Evolutionary conservation across 2,888 invertebrate genomes (phyloP), one percentile per base, ranked within the genome.

Genomic region (Sclerodermus sp.): DNA sequence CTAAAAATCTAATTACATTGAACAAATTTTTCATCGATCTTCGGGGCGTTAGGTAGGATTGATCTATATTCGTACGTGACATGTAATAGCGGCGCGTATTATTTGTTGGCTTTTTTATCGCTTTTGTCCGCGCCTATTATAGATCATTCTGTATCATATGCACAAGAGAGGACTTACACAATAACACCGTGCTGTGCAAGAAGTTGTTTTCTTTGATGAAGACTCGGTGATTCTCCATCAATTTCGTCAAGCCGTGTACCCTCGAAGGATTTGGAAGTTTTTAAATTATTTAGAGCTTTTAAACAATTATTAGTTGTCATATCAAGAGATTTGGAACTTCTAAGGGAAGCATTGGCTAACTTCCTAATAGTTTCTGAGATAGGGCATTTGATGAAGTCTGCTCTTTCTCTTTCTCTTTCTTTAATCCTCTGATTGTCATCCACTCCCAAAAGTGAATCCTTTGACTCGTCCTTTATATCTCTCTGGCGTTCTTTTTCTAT

Each of bases 301-400:
- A 69, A 46, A 42, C 74, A 73, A 29, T 59, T 69, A 45, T 54
- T 74, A 14, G 70, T 66, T 6, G 74, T 67, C 47, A 70, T 67
- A 31, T 73, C 72, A 16, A 72, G 51, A 0, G 72, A 71, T 42
- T 74, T 77, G 3, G 75, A 75, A 34, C 66, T 71, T 36, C 68
- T 68, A 15, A 77, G 42, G 9, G 76, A 76, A 13, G 75, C 76
- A 50, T 74, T 76, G 2, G 77, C 73, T 30, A 77, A 52, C 39
- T 76, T 77, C 55, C 70, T 77, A 2, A 77, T 76, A 0, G 77
- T 77, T 49, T 77, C 77, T 0, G 77, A 77, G n/a, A 77, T 77
- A 6, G 77, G 77, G 49, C 70, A 71, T 42, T 74, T 76, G 14
- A 72, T 73, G 39, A 75, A 76, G 43, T 76, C 75, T 2, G 68